Base-by-base conservation (phyloP, 2,113 vertebrate species). In the Mola mola region DNA sequence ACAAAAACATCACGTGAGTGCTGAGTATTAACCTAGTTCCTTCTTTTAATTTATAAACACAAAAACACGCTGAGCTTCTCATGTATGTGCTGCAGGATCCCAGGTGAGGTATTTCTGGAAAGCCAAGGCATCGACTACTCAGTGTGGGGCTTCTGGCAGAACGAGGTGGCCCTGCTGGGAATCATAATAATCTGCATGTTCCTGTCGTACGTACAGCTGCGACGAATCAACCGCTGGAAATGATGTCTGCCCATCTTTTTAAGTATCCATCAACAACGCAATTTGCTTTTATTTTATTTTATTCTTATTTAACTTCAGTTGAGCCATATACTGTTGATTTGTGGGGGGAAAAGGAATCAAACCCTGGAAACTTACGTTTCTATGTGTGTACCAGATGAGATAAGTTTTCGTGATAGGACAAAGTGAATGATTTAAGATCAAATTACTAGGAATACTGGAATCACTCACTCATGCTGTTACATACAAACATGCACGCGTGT, bases 71-170 rank as follows among this genome's bases (percentile, higher is more conserved):
- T 53, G 40, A 71, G 37, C 21, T 2, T 55, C 3, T 55, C 8
- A 24, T 11, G 20, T 67, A 46, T 78, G 34, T 74, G n/a, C 53
- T 53, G 38, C 80, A 93, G 92, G 1, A 1, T 92, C 9, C 68
- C 81, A 31, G 92, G 92, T 19, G 92, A 93, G 80, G 0, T 34
- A 21, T 90, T 89, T 51, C 80, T 93, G 65, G 0, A 63, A 1
- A 10, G 3, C 5, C 88, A 90, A 79, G 75, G 26, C 6, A 83
- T 94, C 2, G 83, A 93, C 82, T 92, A 92, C 84, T 93, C 92
- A 2, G 4, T 12, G 1, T 93, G 93, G 93, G 93, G 91, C 5
- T 93, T 93, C 83, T 93, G 93, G 93, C 87, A 93, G 88, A 94
- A 93, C 37, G 47, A 89, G 20, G 81, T 92, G 72, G 93, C 93